Conservation (phyloP, 2,113 vertebrate genomes). For the Malurus alboscapulatus region DNA sequence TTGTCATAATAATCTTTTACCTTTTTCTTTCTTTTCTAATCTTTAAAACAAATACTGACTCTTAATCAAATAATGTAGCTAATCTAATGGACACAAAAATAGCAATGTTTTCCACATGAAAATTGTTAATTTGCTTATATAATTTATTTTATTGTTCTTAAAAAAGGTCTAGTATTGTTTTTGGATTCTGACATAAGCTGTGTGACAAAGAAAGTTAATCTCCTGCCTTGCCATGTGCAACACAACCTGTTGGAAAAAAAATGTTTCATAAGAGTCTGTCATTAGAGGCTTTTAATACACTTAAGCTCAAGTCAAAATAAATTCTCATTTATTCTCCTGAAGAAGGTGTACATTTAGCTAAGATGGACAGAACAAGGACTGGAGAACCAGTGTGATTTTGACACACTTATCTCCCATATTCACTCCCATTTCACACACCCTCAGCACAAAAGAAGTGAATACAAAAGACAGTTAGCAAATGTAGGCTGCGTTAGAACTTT, state of each 20-base stretch:
- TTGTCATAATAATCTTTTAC: not conserved
- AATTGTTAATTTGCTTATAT: not conserved
- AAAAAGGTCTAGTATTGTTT: not conserved
- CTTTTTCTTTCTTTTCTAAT: not conserved
- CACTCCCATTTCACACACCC: not conserved
- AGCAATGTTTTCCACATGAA: not conserved
- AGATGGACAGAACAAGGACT: not conserved
- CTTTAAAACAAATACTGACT: not conserved
- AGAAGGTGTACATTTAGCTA: not conserved
- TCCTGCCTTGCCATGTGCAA: not conserved
- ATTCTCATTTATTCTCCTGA: not conserved
- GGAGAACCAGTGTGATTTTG: not conserved
- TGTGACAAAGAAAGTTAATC: not conserved
- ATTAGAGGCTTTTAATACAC: not conserved
- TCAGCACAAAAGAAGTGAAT: not conserved
- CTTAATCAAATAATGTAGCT: not conserved
- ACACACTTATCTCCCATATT: not conserved
- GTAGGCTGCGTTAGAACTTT: not conserved
- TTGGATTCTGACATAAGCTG: not conserved
- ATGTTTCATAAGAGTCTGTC: not conserved
- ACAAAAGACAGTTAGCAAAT: not conserved
- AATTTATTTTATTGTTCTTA: not conserved
- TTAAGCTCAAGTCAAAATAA: not conserved
- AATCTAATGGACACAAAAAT: not conserved
- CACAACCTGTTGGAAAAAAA: not conserved